Conservation (phyloP, 2,888 invertebrate species). For the Esperia sulphurella region DNA sequence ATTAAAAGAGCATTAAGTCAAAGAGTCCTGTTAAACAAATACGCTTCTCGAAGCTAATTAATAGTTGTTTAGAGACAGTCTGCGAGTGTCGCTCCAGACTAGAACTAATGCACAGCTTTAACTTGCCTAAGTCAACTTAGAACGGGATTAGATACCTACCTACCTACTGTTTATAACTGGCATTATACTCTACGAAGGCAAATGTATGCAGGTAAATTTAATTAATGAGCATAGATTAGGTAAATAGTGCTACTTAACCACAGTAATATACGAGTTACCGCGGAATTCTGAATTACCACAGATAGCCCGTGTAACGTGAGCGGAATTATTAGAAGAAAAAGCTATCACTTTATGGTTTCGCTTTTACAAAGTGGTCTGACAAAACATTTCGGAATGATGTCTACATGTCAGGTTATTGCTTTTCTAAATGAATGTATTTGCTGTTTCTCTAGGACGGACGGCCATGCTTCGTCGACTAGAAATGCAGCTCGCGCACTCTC, state of each 20-base stretch:
- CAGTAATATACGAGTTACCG: no score
- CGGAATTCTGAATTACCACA: no score
- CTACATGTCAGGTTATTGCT: background rate
- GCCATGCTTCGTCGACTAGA: conserved; percentile 42
- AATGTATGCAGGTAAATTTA: no score
- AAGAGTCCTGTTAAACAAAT: conserved; percentile 25
- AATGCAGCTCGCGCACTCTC: conserved; percentile 34
- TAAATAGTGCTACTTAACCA: no score
- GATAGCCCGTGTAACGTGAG: no score
- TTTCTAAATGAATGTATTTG: conserved; percentile 16
- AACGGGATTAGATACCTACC: background rate
- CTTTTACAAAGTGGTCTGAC: background rate
- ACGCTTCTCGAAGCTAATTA: conserved; percentile 38
- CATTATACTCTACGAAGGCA: no score
- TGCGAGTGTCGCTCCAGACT: background rate
- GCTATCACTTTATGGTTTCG: background rate
- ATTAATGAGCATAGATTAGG: no score
- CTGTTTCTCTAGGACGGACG: conserved; percentile 22
- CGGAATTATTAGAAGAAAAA: no score
- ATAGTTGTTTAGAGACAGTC: conserved; percentile 17
- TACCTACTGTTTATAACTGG: no score
- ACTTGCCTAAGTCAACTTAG: background rate
- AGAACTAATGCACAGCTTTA: background rate
- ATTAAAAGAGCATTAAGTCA: conserved; percentile 40
- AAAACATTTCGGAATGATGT: background rate